A percentile compares a stretch with the other conserved stretches of the same genome.
These are phyloP conservation scores for Sebastes jordani DNA, from an alignment of 2,797 vertebrate genomes.

Conservation along the genomic window DNA sequence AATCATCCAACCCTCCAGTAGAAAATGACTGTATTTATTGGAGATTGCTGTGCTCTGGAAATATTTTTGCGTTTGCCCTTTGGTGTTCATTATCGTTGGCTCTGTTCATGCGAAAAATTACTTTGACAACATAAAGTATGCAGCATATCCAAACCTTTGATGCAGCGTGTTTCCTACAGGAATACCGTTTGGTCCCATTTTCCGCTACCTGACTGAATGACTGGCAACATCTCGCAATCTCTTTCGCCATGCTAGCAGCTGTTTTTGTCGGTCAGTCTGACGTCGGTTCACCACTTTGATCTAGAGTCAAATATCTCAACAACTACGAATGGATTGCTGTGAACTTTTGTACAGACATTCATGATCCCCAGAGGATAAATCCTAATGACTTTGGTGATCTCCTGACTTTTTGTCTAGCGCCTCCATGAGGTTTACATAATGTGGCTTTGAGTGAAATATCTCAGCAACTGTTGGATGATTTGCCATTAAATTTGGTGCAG, in stretches of 20 bases:
- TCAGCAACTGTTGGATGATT: not conserved
- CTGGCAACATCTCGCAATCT: not conserved
- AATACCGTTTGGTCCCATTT: not conserved
- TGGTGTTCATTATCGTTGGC: conserved; percentile 33
- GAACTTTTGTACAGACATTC: not conserved
- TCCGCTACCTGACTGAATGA: not conserved
- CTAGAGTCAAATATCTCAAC: not conserved
- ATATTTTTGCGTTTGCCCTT: conserved; percentile 43
- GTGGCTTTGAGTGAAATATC: not conserved
- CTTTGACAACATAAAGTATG: conserved; percentile 7
- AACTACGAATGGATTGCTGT: not conserved
- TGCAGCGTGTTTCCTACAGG: not conserved
- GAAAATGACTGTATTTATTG: conserved; percentile 30
- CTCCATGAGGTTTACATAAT: not conserved
- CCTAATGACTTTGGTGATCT: not conserved
- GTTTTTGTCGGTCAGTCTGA: not conserved
- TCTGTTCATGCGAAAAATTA: not conserved
- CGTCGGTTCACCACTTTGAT: not conserved
- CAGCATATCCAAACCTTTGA: conserved; percentile 1
- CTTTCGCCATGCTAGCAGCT: not conserved
- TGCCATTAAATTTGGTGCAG: not conserved
- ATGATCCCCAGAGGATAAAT: not conserved
- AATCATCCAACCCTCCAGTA: conserved; percentile 30
- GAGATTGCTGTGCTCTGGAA: conserved; percentile 40
- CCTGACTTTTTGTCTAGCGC: not conserved